Evolutionary conservation across 2,113 vertebrate species (phyloP), one percentile per base, ranked within the genome.

Genomic region (Sorex fumeus): DNA sequence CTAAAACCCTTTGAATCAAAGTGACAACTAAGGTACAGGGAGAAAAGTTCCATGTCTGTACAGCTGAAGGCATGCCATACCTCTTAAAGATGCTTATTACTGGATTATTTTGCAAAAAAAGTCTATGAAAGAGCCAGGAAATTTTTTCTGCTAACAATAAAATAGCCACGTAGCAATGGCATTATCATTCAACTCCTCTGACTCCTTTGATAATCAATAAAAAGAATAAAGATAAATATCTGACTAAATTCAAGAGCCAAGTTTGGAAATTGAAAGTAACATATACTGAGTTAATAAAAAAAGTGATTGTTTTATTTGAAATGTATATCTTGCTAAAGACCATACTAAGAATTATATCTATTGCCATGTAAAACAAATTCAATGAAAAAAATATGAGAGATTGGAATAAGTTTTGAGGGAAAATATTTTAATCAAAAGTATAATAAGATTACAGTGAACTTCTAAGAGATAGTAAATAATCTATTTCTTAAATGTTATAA

Each of bases 201-300:
- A 40, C 32, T 28, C 36, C 62, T 67, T 32, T 13, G 7, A 16
- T 75, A 36, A 72, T 15, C 69, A 78, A 86, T 40, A 88, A 78
- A 78, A 53, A 4, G 87, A 27, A 23, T 32, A 88, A 78, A 66
- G 45, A 28, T 69, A 43, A 81, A 81, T 27, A 72, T 76, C 92
- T 77, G 30, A 25, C 77, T 77, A 47, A 77, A 88, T 94, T 83
- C 34, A 76, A 34, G 66, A 79, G 25, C 21, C 83, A 92, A 0
- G 0, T 90, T 70, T 94, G 92, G 40, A 93, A 88, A 60, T 8
- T 67, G 25, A 67, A 85, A 64, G 50, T 45, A 53, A 60, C 1
- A 9, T 67, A 76, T 7, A 79, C 78, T 25, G 76, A 90, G 16
- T 72, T 82, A 85, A 84, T 80, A 70, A 45, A 36, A 93, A 95